Base-by-base conservation (phyloP, 2,888 invertebrate genomes). In the Torymus tubicola region DNA sequence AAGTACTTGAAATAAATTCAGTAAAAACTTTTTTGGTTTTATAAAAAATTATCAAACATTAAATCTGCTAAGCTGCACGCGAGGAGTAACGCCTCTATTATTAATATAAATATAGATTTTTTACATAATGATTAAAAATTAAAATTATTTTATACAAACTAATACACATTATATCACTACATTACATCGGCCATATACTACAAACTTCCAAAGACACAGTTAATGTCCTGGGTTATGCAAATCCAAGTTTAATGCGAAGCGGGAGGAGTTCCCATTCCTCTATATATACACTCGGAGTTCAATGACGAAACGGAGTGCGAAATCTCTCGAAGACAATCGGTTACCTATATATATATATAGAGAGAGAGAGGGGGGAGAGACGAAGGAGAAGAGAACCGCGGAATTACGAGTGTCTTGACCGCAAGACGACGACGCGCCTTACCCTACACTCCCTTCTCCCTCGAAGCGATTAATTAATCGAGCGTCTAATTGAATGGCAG, bases 401-500 rank as follows among this genome's bases (percentile, higher is more conserved):
- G 73, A 80, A 75, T 85, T 85, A 70, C 77, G 70, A 80, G 57
- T 63, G 67, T 80, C 73, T 75, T 80, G 78, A 80, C 78, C 80
- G 78, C 77, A 82, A 16, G 21, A 12, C 24, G 57, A 52, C 18
- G 50, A 16, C 21, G 52, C 10, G 42, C 65, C 16, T 12, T 0
- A n/a, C n/a, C 52, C 14, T 5, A 50, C 18, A 4, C n/a, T 31
- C 57, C 14, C 52, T 61, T 16, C 13, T 16, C 58, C 58, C 85
- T 84, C 86, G 84, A 85, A 84, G 85, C 85, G 86, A 89, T 87
- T 85, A 87, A 87, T 89, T 87, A 87, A 87, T 85, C 83, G 85
- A 78, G 83, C 84, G 81, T 84, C 87, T 89, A 88, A 89, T 87
- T 87, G 89, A 88, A 88, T 87, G 86, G 84, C 84, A 83, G 82